A percentile compares a stretch with the other conserved stretches of the same genome.
These are phyloP conservation scores for Potamilus streckersoni DNA, from an alignment of 1,140 invertebrate genomes.

Conservation along the genomic window DNA sequence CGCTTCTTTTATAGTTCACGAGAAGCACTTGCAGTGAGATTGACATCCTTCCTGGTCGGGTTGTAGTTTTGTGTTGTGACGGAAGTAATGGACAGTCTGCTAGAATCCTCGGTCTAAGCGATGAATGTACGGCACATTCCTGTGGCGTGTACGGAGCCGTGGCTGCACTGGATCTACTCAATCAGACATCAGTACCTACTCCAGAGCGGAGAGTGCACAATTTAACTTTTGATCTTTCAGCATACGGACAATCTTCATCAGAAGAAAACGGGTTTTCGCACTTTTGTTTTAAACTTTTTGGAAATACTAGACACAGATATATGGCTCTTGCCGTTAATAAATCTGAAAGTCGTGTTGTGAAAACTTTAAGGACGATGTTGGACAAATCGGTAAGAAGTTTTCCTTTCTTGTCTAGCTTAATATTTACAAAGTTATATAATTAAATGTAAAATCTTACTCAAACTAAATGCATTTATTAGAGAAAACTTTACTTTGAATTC, in stretches of 20 bases:
- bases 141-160: constrained; percentile 60
- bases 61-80: constrained; percentile 59
- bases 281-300: constrained; percentile 65
- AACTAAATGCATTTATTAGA: too few relatives aligned
- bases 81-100: constrained; percentile 54
- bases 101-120: constrained; percentile 56
- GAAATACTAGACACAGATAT: constrained; percentile 56
- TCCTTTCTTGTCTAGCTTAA: too few relatives aligned
- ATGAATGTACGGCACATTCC: constrained; percentile 56
- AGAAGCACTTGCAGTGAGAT: constrained; percentile 48
- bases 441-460: too few relatives aligned
- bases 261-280: constrained; percentile 45
- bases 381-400: constrained; percentile 62
- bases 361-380: constrained; percentile 55
- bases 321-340: constrained; percentile 56
- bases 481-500: too few relatives aligned
- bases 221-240: constrained; percentile 61
- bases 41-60: constrained; percentile 48
- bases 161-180: constrained; percentile 54
- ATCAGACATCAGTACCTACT: constrained; percentile 52
- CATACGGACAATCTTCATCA: constrained; percentile 45
- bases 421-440: too few relatives aligned
- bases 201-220: constrained; percentile 60
- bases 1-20: constrained; percentile 50
- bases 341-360: constrained; percentile 58